Evolutionary conservation across 2,797 vertebrate genomes (phyloP), one percentile per base, ranked within the genome.

Genomic region (Mus caroli): DNA sequence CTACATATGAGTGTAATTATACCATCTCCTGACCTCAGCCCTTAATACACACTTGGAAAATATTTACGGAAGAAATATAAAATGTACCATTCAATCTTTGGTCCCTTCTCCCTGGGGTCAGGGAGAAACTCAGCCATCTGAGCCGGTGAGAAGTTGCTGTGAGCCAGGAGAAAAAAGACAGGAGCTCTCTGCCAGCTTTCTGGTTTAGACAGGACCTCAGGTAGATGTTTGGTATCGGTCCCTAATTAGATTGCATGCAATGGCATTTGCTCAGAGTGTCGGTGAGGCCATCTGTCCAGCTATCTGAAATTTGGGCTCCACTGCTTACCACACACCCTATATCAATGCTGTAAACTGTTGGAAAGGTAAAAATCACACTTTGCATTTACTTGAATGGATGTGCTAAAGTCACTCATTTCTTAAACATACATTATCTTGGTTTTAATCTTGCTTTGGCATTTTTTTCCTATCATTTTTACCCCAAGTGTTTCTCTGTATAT

Each of bases 371-470:
- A 78, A 85, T 64, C 64, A 56, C 88, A 62, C 31, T 28, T 56
- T 20, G 17, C 7, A 22, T 37, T 87, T 93, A 50, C 26, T 84
- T 80, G 73, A 94, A 91, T 77, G n/a, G 12, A 43, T 50, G 28
- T 78, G n/a, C 87, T 84, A 92, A 95, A 85, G 92, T 62, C 69
- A 67, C 50, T 60, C 11, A 52, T 79, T 94, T 94, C 82, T 78
- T 20, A 92, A 85, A 71, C 58, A 54, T 54, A 52, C 86, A 87
- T 7, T 52, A 43, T 14, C 82, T 9, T 71, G 67, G 17, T 76
- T 73, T 91, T 88, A 28, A 31, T 17, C 80, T 83, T 90, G 19
- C 60, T 82, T 90, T 54, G 67, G 90, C 60, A 37, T 82, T 91
- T 58, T 73, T 19, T 88, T 46, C 46, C 8, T 46, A 46, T n/a